Conservation (phyloP, 2,888 invertebrate genomes). For the Blera fallax region DNA sequence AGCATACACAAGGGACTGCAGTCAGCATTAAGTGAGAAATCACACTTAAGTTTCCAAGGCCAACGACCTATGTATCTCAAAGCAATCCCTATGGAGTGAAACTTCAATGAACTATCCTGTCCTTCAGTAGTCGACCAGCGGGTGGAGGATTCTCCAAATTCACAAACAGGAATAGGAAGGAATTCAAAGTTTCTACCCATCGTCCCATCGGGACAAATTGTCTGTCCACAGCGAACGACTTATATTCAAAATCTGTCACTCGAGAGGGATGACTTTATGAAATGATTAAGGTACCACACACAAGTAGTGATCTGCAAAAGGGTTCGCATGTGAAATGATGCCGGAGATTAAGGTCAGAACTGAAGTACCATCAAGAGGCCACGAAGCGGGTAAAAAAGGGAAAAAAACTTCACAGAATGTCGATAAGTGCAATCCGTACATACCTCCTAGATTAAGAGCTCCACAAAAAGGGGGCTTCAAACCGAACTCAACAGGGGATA, state of each 20-base stretch:
- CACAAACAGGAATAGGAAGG: background rate
- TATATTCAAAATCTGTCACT: background rate
- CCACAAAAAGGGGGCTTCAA: background rate
- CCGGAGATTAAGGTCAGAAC: background rate
- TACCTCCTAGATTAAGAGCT: background rate
- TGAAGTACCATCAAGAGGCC: background rate
- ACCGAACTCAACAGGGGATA: too few relatives aligned
- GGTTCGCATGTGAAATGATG: too few relatives aligned
- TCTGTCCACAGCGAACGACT: too few relatives aligned
- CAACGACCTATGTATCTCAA: background rate
- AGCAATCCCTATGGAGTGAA: background rate
- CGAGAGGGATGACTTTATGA: background rate
- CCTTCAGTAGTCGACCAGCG: too few relatives aligned
- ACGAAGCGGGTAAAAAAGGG: too few relatives aligned
- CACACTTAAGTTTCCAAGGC: background rate
- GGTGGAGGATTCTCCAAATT: background rate
- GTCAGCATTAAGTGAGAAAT: background rate
- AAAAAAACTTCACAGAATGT: background rate
- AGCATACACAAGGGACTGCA: background rate
- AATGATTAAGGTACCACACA: too few relatives aligned
- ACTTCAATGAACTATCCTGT: background rate
- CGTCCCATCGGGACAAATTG: too few relatives aligned
- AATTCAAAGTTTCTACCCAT: background rate
- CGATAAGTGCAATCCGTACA: background rate
- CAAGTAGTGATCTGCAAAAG: background rate